Evolutionary conservation across 2,113 vertebrate species (phyloP).

Genomic region (Spheniscus mendiculus): DNA sequence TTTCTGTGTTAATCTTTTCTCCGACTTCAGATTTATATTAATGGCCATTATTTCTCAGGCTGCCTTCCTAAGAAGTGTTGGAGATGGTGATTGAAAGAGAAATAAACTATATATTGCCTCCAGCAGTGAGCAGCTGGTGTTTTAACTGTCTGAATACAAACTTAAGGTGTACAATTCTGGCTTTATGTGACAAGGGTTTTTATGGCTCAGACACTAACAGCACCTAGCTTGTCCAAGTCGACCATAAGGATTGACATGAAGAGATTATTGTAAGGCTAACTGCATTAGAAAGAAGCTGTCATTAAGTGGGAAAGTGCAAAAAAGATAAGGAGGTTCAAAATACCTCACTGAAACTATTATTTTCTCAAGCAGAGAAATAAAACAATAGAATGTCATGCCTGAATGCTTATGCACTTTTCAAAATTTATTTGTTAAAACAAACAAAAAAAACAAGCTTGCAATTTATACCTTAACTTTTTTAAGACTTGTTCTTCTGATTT

Average conservation of each 20-base stretch:
- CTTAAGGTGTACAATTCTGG: constrained; percentile 9
- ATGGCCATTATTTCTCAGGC: constrained; percentile 36
- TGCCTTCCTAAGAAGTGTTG: constrained; percentile 27
- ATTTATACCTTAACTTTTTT: background rate
- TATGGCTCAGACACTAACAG: background rate
- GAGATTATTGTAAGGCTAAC: background rate
- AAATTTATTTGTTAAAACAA: background rate
- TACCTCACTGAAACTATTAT: background rate
- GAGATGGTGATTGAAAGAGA: constrained; percentile 30
- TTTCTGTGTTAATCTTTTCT: constrained; percentile 64
- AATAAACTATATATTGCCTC: constrained; percentile 41
- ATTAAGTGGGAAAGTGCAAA: background rate
- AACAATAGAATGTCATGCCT: background rate
- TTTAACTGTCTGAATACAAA: constrained; percentile 54
- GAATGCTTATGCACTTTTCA: background rate
- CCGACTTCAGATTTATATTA: constrained; percentile 67
- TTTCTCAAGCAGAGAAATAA: background rate
- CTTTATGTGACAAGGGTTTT: background rate
- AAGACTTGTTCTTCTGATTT: background rate
- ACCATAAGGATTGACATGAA: background rate
- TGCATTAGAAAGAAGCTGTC: background rate
- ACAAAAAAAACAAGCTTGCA: background rate
- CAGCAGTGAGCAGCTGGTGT: constrained; percentile 24
- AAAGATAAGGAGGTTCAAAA: background rate
- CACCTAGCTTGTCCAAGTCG: background rate